Evolutionary conservation across 2,113 vertebrate species (phyloP).

Genomic region (Orientallactaga bullata): DNA sequence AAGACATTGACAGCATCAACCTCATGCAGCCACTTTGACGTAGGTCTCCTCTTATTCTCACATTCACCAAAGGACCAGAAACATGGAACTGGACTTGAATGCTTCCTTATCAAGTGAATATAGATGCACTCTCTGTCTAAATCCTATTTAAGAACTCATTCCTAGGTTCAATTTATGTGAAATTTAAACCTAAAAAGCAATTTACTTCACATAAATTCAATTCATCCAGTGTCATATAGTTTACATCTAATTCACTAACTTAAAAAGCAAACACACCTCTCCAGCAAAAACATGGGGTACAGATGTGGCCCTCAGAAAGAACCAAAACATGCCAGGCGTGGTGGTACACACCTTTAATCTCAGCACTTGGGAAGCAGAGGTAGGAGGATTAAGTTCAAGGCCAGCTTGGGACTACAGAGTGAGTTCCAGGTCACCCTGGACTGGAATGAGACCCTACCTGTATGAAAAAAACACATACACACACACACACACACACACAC

Average conservation of each 20-base stretch:
- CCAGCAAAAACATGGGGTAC: neutral
- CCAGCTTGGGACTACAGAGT: no score
- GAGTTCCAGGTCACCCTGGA: no score
- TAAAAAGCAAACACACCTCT: neutral
- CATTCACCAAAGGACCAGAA: neutral
- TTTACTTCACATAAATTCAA: neutral
- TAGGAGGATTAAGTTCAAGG: no score
- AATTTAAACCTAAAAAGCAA: neutral
- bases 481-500: neutral
- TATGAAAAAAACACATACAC: no score
- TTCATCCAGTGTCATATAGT: accelerated
- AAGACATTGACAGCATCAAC: neutral
- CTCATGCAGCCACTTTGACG: neutral
- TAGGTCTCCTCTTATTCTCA: no score
- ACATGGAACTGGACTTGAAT: neutral
- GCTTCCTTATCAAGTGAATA: neutral
- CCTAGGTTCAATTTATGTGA: neutral
- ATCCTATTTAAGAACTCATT: neutral
- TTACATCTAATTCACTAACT: neutral
- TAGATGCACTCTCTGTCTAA: neutral
- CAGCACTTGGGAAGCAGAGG: no score
- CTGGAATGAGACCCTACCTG: no score
- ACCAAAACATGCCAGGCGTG: neutral
- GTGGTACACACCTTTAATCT: no score
- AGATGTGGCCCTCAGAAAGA: no score